These are phyloP conservation scores for Bradypodion ventrale DNA, from an alignment of 2,797 vertebrate genomes.

Conservation along the genomic window DNA sequence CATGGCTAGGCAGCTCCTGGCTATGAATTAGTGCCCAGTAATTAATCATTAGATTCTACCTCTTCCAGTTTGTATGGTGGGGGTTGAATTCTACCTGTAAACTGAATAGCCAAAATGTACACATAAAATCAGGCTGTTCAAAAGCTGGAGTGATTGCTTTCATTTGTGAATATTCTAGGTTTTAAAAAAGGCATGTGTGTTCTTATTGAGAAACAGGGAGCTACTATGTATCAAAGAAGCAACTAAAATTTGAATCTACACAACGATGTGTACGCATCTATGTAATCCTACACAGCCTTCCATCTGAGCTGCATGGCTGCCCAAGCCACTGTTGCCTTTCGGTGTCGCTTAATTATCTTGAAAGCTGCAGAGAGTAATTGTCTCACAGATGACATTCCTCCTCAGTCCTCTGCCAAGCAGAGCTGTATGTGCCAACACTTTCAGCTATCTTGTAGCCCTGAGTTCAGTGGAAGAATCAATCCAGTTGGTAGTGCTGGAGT, in stretches of 20 bases:
- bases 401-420: too few relatives aligned
- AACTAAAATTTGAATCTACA: background rate
- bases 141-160: background rate
- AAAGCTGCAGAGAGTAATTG: too few relatives aligned
- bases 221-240: background rate
- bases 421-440: background rate
- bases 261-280: too few relatives aligned
- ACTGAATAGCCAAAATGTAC: background rate
- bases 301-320: too few relatives aligned
- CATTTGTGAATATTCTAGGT: background rate
- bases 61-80: background rate
- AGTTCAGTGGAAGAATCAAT: background rate
- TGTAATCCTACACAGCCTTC: background rate
- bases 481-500: background rate
- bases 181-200: background rate
- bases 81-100: background rate
- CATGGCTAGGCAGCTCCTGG: conserved; percentile 21
- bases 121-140: background rate
- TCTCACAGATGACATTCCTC: too few relatives aligned
- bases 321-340: too few relatives aligned
- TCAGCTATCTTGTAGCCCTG: background rate
- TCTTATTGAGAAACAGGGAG: background rate
- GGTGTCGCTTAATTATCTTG: too few relatives aligned
- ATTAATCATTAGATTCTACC: conserved; percentile 4
- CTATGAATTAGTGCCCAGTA: background rate